phyloP scores from a whole-genome alignment of 2,888 invertebrate genomes.

The Gymnocheta viridis region DNA sequence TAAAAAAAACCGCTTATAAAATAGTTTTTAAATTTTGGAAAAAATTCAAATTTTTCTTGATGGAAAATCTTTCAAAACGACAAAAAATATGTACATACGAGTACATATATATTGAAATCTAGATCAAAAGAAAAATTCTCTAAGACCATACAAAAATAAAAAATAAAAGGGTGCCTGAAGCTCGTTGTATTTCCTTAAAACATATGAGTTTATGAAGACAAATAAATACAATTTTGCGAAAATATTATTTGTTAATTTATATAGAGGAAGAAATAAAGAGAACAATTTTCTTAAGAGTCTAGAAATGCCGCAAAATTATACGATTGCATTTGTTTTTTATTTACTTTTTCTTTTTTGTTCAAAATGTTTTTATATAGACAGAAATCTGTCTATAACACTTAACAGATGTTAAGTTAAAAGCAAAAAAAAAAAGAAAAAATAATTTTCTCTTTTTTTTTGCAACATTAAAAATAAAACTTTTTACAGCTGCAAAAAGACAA shows the following conservation, averaged over 20 bases:
- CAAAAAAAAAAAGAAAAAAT: constrained; percentile 1
- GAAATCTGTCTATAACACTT: constrained; percentile 75
- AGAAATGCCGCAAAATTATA: constrained; percentile 32
- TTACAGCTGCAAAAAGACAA: constrained; percentile 31
- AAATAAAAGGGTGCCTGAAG: background rate
- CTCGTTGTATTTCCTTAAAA: constrained; percentile 19
- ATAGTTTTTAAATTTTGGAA: too few species aligned
- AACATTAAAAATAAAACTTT: constrained; percentile 39
- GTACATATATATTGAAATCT: too few species aligned
- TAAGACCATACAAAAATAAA: too few species aligned
- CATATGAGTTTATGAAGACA: constrained; percentile 38
- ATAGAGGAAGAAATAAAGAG: background rate
- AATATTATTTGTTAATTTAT: constrained; percentile 3
- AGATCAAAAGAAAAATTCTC: too few species aligned
- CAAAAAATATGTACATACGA: too few species aligned
- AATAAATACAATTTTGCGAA: constrained; percentile 21
- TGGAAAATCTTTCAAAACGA: too few species aligned
- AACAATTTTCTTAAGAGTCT: constrained; percentile 2
- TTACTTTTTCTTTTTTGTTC: constrained; percentile 19
- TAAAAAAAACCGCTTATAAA: too few species aligned
- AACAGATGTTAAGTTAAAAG: constrained; percentile 76
- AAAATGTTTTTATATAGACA: constrained; percentile 17
- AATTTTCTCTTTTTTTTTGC: constrained; percentile 12
- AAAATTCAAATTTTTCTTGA: too few species aligned
- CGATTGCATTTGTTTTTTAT: background rate